phyloP scores from a whole-genome alignment of 2,113 vertebrate genomes.

The Thymallus thymallus region DNA sequence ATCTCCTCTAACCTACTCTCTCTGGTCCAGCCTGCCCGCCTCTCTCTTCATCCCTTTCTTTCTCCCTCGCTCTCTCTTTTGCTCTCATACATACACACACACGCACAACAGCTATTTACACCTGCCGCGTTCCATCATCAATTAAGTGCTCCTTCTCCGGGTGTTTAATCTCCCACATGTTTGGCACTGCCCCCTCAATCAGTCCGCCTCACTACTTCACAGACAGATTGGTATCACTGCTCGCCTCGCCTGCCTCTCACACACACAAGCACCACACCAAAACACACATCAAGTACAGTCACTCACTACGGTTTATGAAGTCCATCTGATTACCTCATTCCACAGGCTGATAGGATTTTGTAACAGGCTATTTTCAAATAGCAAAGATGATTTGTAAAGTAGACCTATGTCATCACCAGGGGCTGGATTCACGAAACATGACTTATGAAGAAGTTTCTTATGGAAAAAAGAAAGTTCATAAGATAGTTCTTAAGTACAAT shows the following conservation, averaged over 20 bases:
- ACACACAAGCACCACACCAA: slow-evolving; percentile 6
- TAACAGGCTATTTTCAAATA: too few relatives aligned
- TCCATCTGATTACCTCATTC: too few relatives aligned
- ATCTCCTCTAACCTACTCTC: slow-evolving; percentile 18
- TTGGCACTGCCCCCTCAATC: slow-evolving; percentile 25
- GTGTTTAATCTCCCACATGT: slow-evolving; percentile 60
- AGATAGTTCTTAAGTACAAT: too few relatives aligned
- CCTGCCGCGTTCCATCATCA: slow-evolving; percentile 76
- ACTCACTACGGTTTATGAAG: not conserved
- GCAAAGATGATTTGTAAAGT: too few relatives aligned
- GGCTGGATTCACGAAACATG: too few relatives aligned
- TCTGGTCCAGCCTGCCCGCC: slow-evolving; percentile 34
- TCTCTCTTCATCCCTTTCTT: slow-evolving; percentile 5
- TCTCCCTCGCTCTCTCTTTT: too few relatives aligned
- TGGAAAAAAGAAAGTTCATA: too few relatives aligned
- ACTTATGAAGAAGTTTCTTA: too few relatives aligned
- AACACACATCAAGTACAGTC: not conserved
- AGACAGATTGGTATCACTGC: slow-evolving; percentile 5
- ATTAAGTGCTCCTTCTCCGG: slow-evolving; percentile 60
- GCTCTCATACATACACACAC: not conserved
- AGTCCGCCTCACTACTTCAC: slow-evolving; percentile 1
- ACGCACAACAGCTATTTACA: slow-evolving; percentile 65
- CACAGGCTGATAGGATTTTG: too few relatives aligned
- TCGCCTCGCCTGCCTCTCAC: not conserved
- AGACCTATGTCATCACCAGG: too few relatives aligned